Base-by-base conservation (phyloP, 2,797 vertebrate genomes). In the Lerista edwardsae region DNA sequence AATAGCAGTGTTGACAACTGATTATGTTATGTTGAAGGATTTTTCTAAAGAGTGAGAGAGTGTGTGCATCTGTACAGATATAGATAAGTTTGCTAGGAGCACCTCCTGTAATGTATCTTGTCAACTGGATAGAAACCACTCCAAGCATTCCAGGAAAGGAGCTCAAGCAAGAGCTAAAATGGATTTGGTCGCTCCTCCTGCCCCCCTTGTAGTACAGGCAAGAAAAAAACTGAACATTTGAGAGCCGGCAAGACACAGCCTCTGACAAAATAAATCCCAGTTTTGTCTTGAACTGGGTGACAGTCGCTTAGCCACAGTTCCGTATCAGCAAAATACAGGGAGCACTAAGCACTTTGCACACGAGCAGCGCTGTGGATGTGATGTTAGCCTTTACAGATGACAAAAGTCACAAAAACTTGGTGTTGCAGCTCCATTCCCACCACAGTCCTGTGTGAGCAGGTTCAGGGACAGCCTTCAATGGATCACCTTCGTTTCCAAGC, bases 401-500 rank as follows among this genome's bases (percentile, higher is more conserved):
- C 0, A 0, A 6, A 44, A 83, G 65, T 79, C 69, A 77, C 21
- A 77, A 36, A 36, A 10, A 79, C 36, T 68, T 61, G 72, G 61
- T 25, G 36, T 51, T 69, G 29, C 44, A 75, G 71, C 44, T 76
- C 68, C 25, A 2, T 57, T 84, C 79, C 39, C 69, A 74, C 36
- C 36, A 29, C 31, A 57, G 36, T 31, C 9, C 59, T 72, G 29
- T 55, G 36, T 34, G 75, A 61, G 23, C 29, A 78, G 72, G 82
- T 57, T 65, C 0, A 1, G 2, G 47, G 59, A 72, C 4, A 25
- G 71, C 65, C 84, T 83, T 25, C 9, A 79, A 73, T 9, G 9
- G 71, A 83, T 36, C 47, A 74, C 4, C 68, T 41, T 17, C 23
- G 77, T 31, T 62, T 57, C 83, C 41, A 81, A 80, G 79, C 59